Evolutionary conservation across 30 jellyfish, hydroid and myxozoan genomes (phyloP), one percentile per base, ranked within the genome.

Genomic region (Chironex yamaguchii): DNA sequence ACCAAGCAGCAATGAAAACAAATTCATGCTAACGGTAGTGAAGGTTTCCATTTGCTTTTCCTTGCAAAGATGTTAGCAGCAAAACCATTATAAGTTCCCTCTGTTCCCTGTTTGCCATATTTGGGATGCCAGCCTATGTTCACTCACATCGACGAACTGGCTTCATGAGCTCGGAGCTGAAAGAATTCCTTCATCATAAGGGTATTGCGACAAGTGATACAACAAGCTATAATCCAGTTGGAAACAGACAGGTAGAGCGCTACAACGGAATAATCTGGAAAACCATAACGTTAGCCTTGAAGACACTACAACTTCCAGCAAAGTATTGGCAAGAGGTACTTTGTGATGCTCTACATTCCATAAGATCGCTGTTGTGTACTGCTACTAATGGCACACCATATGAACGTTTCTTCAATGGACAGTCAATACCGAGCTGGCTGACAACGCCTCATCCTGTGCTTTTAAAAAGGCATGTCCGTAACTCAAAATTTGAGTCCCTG

Each of bases 311-410:
- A 13, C 52, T 85, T 23, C 76, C 36, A 0, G 21, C 68, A 71
- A 22, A 42, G 24, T 25, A 68, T 3, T 72, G 91, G 94, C 58
- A 73, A 34, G 9, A 1, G 17, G 92, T 83, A 25, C 27, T 83
- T 13, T 70, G 92, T 4, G 94, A 81, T 22, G 92, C 58, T 12
- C 22, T 83, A 26, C 95, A 84, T 53, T 73, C 95, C 26, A 29
- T 84, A 50, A 91, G 92, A 3, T 84, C 91, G 29, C 92, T 71
- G 2, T 67, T 86, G 3, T 62, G 21, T 22, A 86, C 94, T 22
- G 66, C 96, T 13, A 86, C 94, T 58, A 76, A 86, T 62, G 35
- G 24, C 9, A 84, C 95, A 25, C 95, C 95, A 31, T 87, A 75
- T 32, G 89, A 84, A 32, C 22, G 92, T 14, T 48, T 84, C 30